phyloP scores from a whole-genome alignment of 1,140 invertebrate species.

The Phenacoccus solenopsis region DNA sequence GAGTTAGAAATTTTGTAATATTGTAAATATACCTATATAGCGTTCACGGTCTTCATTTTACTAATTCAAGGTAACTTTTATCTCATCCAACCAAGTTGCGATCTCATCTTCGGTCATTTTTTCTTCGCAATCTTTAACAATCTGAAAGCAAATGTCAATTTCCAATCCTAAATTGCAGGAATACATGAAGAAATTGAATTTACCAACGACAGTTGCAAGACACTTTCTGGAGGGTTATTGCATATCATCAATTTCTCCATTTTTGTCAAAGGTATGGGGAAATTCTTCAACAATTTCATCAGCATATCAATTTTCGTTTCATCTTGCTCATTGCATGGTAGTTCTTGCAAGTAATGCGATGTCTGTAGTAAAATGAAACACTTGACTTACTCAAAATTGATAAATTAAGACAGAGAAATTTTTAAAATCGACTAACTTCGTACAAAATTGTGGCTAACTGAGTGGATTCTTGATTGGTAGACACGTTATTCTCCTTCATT shows the following conservation, averaged over 20 bases:
- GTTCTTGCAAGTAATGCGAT: constrained; percentile 19
- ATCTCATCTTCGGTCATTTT: not conserved
- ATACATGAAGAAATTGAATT: no score
- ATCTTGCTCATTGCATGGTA: constrained; percentile 18
- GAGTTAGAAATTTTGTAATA: no score
- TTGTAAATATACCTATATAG: not conserved
- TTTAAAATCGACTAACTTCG: not conserved
- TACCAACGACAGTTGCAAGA: constrained; percentile 21
- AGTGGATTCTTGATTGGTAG: not conserved
- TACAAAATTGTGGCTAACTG: not conserved
- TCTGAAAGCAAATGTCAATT: not conserved
- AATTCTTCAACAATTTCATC: constrained; percentile 14
- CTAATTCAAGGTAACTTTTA: not conserved
- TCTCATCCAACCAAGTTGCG: not conserved
- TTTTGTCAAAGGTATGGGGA: constrained; percentile 19
- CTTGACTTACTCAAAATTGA: no score
- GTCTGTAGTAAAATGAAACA: constrained; percentile 8
- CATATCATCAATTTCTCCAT: constrained; percentile 21
- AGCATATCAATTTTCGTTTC: not conserved
- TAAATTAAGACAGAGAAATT: not conserved
- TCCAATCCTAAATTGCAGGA: no score
- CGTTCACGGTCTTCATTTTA: not conserved
- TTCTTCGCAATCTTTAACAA: constrained; percentile 7
- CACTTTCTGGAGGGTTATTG: constrained; percentile 20
- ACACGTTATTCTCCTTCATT: not conserved